Conservation (phyloP, 2,888 invertebrate genomes). For the Chesias legatella region DNA sequence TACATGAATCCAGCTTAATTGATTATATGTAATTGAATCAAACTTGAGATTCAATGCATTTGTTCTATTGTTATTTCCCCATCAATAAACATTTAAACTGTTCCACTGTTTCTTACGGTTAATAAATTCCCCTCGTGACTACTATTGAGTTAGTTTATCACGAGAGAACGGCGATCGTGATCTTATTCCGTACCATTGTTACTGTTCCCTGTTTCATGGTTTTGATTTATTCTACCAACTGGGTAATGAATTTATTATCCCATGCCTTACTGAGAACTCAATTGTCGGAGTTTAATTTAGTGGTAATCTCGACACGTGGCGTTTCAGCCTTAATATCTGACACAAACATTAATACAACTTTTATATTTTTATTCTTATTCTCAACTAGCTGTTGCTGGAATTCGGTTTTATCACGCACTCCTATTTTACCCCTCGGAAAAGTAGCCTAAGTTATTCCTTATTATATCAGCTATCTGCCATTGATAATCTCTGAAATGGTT, state of each 20-base stretch:
- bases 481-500: no score
- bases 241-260: constrained; percentile 56
- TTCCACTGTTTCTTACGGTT: constrained; percentile 32
- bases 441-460: no score
- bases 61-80: constrained; percentile 34
- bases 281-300: constrained; percentile 2
- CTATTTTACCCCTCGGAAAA: no score
- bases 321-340: no score
- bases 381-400: no score
- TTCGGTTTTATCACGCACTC: no score
- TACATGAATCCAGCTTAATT: no score
- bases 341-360: no score
- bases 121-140: constrained; percentile 71
- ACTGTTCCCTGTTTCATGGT: constrained; percentile 35
- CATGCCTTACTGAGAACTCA: constrained; percentile 31
- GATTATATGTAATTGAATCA: no score
- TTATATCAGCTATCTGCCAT: no score
- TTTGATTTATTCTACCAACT: constrained; percentile 42
- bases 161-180: constrained; percentile 38
- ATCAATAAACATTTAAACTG: constrained; percentile 56
- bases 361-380: no score
- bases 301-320: no score
- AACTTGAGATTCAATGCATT: neutral
- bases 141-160: constrained; percentile 49
- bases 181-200: constrained; percentile 34